Evolutionary conservation across 2,888 invertebrate species (phyloP), one percentile per base, ranked within the genome.

Genomic region (Clostera curtula): DNA sequence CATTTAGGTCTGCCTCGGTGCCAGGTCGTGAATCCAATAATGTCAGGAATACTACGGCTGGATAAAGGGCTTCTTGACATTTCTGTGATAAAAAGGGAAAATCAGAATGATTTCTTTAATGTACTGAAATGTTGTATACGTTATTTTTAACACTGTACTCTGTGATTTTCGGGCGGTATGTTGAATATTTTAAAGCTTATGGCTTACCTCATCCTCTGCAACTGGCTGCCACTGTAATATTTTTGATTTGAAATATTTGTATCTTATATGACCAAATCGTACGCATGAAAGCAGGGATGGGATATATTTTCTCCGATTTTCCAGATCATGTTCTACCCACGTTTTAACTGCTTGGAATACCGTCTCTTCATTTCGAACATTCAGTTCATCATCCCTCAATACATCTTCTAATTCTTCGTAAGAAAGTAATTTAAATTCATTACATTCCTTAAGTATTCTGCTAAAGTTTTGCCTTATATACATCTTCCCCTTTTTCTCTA

Each of bases 331-430:
- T 49, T 89, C 88, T 12, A 90, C 74, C 93, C 93, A 93, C 24
- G 84, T 85, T 60, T 89, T 86, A 8, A 92, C 84, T 3, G 91
- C 90, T 60, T 91, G 89, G 65, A 92, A 92, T 19, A 92, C 91
- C 31, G 87, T 82, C 66, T 91, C 90, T 72, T 93, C 93, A 45
- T 86, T 87, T 34, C 86, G 85, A 10, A 90, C 88, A 65, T 93
- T 93, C 24, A 93, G 68, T 52, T 89, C 88, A 54, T 93, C 93
- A 51, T 91, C 89, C 26, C 79, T 68, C 24, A 93, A 71, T 36
- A 92, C 85, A 31, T 87, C 86, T 46, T 85, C 80, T 20, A 93
- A 60, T 52, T 92, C 90, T 23, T 88, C 85, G 24, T 74, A 74
- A 2, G 82, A 67, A 27, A 92, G 70, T 25, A 86, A 79, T 56